These are phyloP conservation scores for sheep (Ovis aries) DNA, from an alignment of 2,113 vertebrate species.

Conservation along the genomic window DNA sequence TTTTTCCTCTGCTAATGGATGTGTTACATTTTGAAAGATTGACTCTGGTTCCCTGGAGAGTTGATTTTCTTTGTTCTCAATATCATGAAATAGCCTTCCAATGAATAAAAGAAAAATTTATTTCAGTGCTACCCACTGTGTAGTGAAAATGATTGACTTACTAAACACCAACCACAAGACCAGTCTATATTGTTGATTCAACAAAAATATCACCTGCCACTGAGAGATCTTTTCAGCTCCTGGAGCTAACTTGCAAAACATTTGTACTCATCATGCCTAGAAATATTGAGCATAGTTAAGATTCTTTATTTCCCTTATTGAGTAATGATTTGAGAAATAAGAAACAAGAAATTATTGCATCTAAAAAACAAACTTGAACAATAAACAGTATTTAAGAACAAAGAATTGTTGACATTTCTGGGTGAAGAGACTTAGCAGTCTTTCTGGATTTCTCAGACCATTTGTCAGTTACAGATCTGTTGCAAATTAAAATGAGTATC, in stretches of 20 bases:
- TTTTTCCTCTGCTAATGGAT: background rate
- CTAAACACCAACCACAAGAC: background rate
- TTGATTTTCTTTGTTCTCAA: constrained; percentile 42
- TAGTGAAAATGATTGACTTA: constrained; percentile 21
- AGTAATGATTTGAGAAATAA: constrained; percentile 10
- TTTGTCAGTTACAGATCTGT: background rate
- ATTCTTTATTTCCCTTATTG: background rate
- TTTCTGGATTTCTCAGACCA: background rate
- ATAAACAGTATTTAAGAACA: background rate
- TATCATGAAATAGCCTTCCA: background rate
- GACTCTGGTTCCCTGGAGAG: background rate
- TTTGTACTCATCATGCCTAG: background rate
- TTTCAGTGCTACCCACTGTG: background rate
- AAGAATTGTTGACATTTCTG: background rate
- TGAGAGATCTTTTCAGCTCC: background rate
- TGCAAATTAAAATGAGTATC: background rate
- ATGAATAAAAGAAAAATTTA: constrained; percentile 8
- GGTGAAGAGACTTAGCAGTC: background rate
- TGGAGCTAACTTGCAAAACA: constrained; percentile 5
- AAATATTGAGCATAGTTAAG: background rate
- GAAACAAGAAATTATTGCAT: background rate
- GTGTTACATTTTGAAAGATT: constrained; percentile 31
- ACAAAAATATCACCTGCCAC: constrained; percentile 22
- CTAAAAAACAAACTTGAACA: background rate
- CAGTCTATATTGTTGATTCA: constrained; percentile 46